A percentile compares a stretch with the other conserved stretches of the same genome.
phyloP scores from a whole-genome alignment of 2,113 vertebrate genomes.

The Callopanchax toddi region DNA sequence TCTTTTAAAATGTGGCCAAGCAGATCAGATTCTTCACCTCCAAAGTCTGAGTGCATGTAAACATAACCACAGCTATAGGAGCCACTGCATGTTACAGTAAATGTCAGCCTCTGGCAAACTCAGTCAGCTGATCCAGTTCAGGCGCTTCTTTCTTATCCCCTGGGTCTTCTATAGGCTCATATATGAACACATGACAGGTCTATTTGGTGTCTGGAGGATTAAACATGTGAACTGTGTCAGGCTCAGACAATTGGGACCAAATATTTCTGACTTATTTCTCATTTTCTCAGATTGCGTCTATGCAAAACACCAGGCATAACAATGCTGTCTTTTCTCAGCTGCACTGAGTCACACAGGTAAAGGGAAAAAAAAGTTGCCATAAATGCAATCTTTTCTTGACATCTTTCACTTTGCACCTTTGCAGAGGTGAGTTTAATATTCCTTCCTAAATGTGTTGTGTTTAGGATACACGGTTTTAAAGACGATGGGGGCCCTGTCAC shows the following conservation, averaged over 20 bases:
- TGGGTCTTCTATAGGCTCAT: slow-evolving; percentile 19
- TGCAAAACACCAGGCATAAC: slow-evolving; percentile 34
- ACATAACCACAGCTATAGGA: slow-evolving; percentile 33
- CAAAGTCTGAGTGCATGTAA: slow-evolving; percentile 33
- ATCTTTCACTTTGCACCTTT: slow-evolving; percentile 49
- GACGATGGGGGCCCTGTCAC: slow-evolving; percentile 41
- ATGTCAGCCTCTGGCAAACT: slow-evolving; percentile 45
- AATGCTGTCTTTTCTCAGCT: slow-evolving; percentile 30
- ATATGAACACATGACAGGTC: slow-evolving; percentile 1
- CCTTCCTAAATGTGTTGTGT: slow-evolving; percentile 57
- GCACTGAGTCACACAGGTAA: slow-evolving; percentile 46
- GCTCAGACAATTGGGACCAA: background rate
- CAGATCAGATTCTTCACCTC: slow-evolving; percentile 33
- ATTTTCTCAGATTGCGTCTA: slow-evolving; percentile 19
- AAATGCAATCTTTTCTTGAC: slow-evolving; percentile 55
- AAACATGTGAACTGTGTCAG: slow-evolving; percentile 12
- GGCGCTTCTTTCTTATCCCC: slow-evolving; percentile 26
- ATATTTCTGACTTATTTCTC: slow-evolving; percentile 10
- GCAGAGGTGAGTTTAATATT: slow-evolving; percentile 58
- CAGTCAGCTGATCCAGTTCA: slow-evolving; percentile 36
- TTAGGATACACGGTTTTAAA: slow-evolving; percentile 52
- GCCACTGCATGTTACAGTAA: slow-evolving; percentile 27
- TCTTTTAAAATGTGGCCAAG: no score
- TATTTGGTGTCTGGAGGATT: slow-evolving; percentile 16
- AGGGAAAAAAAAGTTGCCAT: slow-evolving; percentile 36